Base-by-base conservation (phyloP, 2,113 vertebrate genomes). In the Hepsetus odoe region DNA sequence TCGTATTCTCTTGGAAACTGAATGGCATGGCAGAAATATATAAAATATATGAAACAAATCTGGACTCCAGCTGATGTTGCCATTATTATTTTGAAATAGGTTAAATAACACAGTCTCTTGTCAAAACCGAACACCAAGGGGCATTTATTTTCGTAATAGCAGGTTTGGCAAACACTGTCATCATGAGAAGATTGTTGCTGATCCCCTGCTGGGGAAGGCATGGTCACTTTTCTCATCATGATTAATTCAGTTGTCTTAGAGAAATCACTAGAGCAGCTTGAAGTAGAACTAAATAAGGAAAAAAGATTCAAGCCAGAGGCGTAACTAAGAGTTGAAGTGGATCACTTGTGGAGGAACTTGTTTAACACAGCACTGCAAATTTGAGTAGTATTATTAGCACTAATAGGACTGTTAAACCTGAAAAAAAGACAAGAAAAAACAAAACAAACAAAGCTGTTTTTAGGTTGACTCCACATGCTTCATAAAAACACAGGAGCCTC, bases 381-480 rank as follows among this genome's bases (percentile, higher is more conserved):
- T 14, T 42, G 69, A 13, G 51, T 40, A 32, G 10, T 33, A 22
- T 28, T 18, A 73, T 55, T 42, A 49, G 53, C 35, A 24, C 14
- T n/a, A n/a, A 32, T 20, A 58, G 20, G 24, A 32, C 33, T 40
- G 16, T 24, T 56, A 56, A n/a, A 72, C 51, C 33, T 56, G 69
- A 30, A 18, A 53, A 20, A 5, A 53, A 67, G 42, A 30, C 22
- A 40, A 22, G 4, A n/a, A 46, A 51, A 12, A 32, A 53, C 58
- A 83, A 32, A 74, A 64, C 83, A 82, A 86, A 83, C 66, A 84
- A 79, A 82, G 73, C 80, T 73, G 65, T 81, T 80, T 74, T 86
- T 83, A 76, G 84, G 83, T 78, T 81, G 28, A 77, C 81, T 83
- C 82, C 82, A 84, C 82, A 83, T 80, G 69, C 74, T n/a, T 55